These are phyloP conservation scores for Colletes collaris DNA, from an alignment of 2,888 invertebrate species.

Conservation along the genomic window DNA sequence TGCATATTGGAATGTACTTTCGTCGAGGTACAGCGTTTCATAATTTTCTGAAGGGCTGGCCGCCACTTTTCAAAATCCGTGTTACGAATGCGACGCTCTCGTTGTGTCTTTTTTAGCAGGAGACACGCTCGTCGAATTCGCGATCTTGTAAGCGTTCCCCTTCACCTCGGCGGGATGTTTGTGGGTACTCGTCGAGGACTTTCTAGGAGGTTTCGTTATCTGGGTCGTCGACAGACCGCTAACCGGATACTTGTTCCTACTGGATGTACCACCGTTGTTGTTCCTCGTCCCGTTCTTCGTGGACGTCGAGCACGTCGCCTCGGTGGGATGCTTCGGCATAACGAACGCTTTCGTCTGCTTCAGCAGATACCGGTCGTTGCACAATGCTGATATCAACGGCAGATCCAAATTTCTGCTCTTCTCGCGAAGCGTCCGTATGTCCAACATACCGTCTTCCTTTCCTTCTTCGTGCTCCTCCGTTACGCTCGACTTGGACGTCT, in stretches of 20 bases:
- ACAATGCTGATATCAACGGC: constrained; percentile 95
- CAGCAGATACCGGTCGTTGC: constrained; percentile 94
- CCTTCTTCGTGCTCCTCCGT: constrained; percentile 60
- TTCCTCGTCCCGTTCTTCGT: constrained; percentile 62
- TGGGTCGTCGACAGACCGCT: constrained; percentile 87
- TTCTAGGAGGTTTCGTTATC: constrained; percentile 85
- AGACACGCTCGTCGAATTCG: constrained; percentile 63
- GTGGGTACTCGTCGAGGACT: constrained; percentile 85
- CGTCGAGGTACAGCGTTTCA: constrained; percentile 55
- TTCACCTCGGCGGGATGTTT: constrained; percentile 91
- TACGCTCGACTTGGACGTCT: constrained; percentile 43
- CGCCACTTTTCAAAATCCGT: not conserved
- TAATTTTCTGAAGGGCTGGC: constrained; percentile 7
- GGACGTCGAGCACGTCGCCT: constrained; percentile 66
- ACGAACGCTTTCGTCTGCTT: constrained; percentile 95
- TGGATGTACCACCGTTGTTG: constrained; percentile 67
- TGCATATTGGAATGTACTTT: constrained; percentile 58
- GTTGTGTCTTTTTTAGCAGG: constrained; percentile 76
- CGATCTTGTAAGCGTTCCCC: constrained; percentile 66
- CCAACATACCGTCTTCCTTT: constrained; percentile 84
- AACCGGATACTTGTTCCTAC: constrained; percentile 87
- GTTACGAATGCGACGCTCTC: constrained; percentile 79
- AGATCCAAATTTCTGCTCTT: constrained; percentile 95
- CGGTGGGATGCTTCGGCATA: constrained; percentile 87
- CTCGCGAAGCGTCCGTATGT: constrained; percentile 93